These are phyloP conservation scores for Macroglossus sobrinus DNA, from an alignment of 2,113 vertebrate species.

Conservation along the genomic window DNA sequence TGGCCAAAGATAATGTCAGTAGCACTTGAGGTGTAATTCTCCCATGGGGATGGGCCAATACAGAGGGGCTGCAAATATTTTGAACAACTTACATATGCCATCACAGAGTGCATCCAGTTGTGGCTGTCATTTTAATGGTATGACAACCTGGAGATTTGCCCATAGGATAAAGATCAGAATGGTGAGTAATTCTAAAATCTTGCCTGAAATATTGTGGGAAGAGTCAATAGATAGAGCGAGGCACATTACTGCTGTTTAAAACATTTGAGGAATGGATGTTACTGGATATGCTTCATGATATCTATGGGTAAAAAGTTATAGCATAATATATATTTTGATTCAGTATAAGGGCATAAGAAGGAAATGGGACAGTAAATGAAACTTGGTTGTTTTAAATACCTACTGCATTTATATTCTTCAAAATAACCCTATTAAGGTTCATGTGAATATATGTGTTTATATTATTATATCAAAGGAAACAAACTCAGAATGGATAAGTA, in stretches of 20 bases:
- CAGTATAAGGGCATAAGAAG: not conserved
- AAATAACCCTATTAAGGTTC: not conserved
- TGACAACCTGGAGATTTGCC: not conserved
- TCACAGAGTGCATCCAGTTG: not conserved
- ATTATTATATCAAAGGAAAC: not conserved
- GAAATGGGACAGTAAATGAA: not conserved
- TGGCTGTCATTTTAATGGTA: not conserved
- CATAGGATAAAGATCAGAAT: not conserved
- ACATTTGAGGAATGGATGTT: not conserved
- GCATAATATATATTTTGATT: not conserved
- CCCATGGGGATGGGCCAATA: not conserved
- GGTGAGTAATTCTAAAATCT: not conserved
- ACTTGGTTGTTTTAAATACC: constrained; percentile 32
- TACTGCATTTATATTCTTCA: not conserved
- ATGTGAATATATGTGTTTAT: not conserved
- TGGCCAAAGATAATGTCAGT: not conserved
- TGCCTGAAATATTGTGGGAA: not conserved
- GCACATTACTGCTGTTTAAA: not conserved
- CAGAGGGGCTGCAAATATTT: not conserved
- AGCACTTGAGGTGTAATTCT: not conserved
- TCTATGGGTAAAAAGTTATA: not conserved
- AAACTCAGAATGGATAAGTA: not conserved
- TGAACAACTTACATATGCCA: not conserved
- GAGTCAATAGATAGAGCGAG: not conserved
- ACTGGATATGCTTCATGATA: not conserved